Conservation (phyloP, 2,113 vertebrate species). For the Clarias macrocephalus region DNA sequence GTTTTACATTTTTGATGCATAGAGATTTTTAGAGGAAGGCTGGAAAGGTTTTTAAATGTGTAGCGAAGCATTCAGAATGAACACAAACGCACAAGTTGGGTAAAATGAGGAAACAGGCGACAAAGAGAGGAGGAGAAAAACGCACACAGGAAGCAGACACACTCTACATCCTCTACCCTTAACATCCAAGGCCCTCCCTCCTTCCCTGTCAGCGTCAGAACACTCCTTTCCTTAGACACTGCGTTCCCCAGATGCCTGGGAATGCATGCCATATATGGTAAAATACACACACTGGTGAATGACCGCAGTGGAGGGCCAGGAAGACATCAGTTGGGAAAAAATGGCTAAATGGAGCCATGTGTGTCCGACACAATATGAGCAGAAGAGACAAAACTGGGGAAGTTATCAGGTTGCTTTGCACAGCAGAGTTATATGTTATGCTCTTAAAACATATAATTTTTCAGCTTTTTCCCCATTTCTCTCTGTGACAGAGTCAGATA, state of each 20-base stretch:
- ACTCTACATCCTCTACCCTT: constrained; percentile 54
- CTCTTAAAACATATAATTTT: neutral
- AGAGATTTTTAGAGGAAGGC: neutral
- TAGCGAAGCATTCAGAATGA: neutral
- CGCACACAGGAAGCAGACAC: constrained; percentile 65
- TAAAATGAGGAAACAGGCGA: constrained; percentile 31
- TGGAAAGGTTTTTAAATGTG: neutral
- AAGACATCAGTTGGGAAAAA: constrained; percentile 63
- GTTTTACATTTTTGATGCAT: neutral
- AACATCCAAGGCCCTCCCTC: constrained; percentile 5
- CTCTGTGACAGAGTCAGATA: neutral
- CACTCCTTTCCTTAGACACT: constrained; percentile 64
- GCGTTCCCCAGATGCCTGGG: constrained; percentile 62
- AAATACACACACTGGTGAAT: constrained; percentile 66
- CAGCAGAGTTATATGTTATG: constrained; percentile 3
- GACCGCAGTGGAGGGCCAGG: constrained; percentile 59
- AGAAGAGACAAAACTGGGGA: neutral
- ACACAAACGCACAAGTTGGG: neutral
- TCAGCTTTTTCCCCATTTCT: neutral
- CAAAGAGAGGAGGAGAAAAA: constrained; percentile 36
- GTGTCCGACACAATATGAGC: constrained; percentile 57
- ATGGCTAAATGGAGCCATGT: constrained; percentile 74
- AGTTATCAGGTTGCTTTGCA: neutral
- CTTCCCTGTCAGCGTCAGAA: constrained; percentile 50
- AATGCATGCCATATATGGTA: constrained; percentile 71